A percentile compares a stretch with the other conserved stretches of the same genome.
Conservation (phyloP, 2,797 vertebrate species). For the Semotilus atromaculatus region DNA sequence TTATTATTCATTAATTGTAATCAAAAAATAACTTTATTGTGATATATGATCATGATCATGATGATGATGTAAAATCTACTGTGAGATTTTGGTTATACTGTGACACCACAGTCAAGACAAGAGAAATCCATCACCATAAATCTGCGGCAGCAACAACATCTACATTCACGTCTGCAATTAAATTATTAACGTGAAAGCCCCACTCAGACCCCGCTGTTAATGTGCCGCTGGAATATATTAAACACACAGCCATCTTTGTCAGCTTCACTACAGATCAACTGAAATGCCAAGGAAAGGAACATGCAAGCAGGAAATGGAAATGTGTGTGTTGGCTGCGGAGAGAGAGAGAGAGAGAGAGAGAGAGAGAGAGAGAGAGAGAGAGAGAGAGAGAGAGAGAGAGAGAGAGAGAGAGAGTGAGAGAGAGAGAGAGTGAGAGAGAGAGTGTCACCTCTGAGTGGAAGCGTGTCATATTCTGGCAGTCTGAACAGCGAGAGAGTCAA, state of each 20-base stretch:
- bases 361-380: constrained; percentile 32
- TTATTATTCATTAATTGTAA: neutral
- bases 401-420: neutral
- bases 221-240: constrained; percentile 73
- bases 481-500: constrained; percentile 61
- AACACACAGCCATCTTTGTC: constrained; percentile 73
- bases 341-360: constrained; percentile 12
- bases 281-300: constrained; percentile 67
- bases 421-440: no score
- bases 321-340: constrained; percentile 43
- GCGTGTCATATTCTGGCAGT: constrained; percentile 66
- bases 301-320: constrained; percentile 43
- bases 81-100: neutral
- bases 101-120: constrained; percentile 57
- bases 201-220: constrained; percentile 67
- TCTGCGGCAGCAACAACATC: constrained; percentile 60
- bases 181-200: constrained; percentile 76
- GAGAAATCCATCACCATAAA: constrained; percentile 70
- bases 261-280: constrained; percentile 72
- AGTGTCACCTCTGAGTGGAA: constrained; percentile 65
- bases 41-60: neutral
- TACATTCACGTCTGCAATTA: constrained; percentile 74
- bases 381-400: neutral
- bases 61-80: neutral
- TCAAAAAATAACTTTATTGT: neutral